These are phyloP conservation scores for Mythimna lalbum DNA, from an alignment of 2,888 invertebrate species.

Conservation along the genomic window DNA sequence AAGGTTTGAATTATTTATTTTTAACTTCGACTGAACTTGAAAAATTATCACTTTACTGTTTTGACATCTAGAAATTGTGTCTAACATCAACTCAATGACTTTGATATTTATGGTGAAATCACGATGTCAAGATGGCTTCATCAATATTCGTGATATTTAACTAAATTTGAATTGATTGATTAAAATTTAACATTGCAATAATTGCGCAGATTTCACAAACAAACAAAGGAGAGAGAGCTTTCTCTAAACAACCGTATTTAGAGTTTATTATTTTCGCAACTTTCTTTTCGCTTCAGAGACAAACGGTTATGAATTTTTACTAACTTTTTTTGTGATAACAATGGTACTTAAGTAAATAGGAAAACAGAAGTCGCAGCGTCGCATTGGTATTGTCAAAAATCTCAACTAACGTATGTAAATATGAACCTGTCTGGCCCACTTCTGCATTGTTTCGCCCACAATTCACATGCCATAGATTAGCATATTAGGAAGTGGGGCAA, in stretches of 20 bases:
- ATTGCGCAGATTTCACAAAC: constrained; percentile 57
- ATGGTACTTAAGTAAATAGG: constrained; percentile 52
- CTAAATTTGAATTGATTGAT: constrained; percentile 53
- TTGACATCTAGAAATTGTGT: neutral
- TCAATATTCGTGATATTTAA: constrained; percentile 52
- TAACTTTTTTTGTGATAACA: constrained; percentile 60
- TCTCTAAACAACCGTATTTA: constrained; percentile 65
- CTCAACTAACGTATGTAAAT: constrained; percentile 76
- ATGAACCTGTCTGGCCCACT: constrained; percentile 79
- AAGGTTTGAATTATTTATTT: constrained; percentile 7
- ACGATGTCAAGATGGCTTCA: constrained; percentile 40
- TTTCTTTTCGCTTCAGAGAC: constrained; percentile 66
- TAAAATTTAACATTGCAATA: constrained; percentile 56
- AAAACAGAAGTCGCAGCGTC: constrained; percentile 64
- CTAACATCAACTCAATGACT: constrained; percentile 27
- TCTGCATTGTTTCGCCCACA: constrained; percentile 83
- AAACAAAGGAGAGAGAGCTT: constrained; percentile 58
- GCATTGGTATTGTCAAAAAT: constrained; percentile 74
- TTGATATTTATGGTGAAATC: constrained; percentile 45
- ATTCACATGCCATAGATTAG: constrained; percentile 83
- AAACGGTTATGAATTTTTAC: constrained; percentile 69
- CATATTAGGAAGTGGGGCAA: constrained; percentile 87
- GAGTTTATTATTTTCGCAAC: constrained; percentile 61
- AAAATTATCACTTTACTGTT: constrained; percentile 26
- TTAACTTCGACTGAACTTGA: constrained; percentile 42